These are phyloP conservation scores for Napeogenes inachia DNA, from an alignment of 2,888 invertebrate genomes.

Conservation along the genomic window DNA sequence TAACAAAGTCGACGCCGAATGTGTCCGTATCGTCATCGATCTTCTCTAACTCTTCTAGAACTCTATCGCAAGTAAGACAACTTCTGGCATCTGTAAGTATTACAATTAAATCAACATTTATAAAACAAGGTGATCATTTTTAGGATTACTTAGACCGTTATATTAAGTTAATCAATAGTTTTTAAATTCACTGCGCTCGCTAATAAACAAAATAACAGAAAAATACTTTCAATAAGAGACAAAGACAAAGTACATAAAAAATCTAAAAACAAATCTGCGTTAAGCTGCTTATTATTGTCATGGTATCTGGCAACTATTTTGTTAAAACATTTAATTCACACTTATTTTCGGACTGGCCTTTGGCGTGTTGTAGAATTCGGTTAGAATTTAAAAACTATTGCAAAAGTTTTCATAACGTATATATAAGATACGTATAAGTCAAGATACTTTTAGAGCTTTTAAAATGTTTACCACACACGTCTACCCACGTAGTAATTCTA, in stretches of 20 bases:
- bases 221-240: background rate
- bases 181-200: too few relatives aligned
- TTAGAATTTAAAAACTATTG: conserved; percentile 22
- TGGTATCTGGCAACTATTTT: background rate
- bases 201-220: background rate
- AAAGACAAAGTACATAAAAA: background rate
- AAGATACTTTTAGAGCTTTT: conserved; percentile 28
- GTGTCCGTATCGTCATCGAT: conserved; percentile 97
- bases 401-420: background rate
- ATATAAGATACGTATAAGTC: conserved; percentile 16
- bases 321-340: conserved; percentile 3
- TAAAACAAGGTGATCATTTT: too few relatives aligned
- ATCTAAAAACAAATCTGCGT: too few relatives aligned
- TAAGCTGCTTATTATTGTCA: background rate
- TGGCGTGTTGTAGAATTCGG: conserved; percentile 10
- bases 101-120: conserved; percentile 1
- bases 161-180: too few relatives aligned
- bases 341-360: conserved; percentile 19
- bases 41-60: conserved; percentile 93
- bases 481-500: background rate
- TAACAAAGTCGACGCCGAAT: conserved; percentile 96
- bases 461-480: background rate
- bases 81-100: conserved; percentile 86
- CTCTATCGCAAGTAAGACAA: conserved; percentile 94
- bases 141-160: too few relatives aligned